phyloP scores from a whole-genome alignment of 2,113 vertebrate genomes.

The Pipra filicauda region DNA sequence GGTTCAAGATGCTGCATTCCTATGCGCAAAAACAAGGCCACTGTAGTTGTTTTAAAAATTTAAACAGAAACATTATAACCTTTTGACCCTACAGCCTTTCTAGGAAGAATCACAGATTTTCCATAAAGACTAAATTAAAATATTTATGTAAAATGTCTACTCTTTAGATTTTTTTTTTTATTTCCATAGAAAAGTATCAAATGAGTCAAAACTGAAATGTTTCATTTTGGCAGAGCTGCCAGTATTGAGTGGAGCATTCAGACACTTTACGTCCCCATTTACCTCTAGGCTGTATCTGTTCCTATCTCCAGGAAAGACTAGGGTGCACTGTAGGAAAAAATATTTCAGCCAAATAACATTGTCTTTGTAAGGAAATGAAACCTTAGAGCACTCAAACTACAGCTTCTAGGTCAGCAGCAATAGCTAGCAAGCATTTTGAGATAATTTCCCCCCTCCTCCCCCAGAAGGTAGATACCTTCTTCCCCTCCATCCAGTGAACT shows the following conservation, averaged over 20 bases:
- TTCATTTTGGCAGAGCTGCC: not conserved
- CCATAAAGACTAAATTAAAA: not conserved
- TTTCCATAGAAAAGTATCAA: not conserved
- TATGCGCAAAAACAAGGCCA: not conserved
- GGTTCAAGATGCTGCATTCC: not conserved
- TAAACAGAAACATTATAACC: not conserved
- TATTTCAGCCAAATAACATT: not conserved
- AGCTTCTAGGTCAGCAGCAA: not conserved
- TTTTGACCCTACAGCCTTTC: not conserved
- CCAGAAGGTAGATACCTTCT: not conserved
- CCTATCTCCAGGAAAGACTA: slow-evolving; percentile 10
- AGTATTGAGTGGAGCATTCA: not conserved
- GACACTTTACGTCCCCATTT: not conserved
- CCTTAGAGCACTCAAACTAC: not conserved
- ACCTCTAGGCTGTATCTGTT: slow-evolving; percentile 19
- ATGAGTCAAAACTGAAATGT: not conserved
- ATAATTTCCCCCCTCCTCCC: not conserved
- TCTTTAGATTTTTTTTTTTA: not conserved
- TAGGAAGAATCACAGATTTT: not conserved
- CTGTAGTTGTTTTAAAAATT: not conserved
- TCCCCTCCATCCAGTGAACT: not conserved
- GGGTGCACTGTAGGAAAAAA: not conserved
- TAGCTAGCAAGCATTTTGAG: not conserved
- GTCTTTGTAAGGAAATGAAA: not conserved
- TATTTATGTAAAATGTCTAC: not conserved